A percentile compares a stretch with the other conserved stretches of the same genome.
Conservation (phyloP, 1,140 invertebrate species). For the Diorhabda elongata region DNA sequence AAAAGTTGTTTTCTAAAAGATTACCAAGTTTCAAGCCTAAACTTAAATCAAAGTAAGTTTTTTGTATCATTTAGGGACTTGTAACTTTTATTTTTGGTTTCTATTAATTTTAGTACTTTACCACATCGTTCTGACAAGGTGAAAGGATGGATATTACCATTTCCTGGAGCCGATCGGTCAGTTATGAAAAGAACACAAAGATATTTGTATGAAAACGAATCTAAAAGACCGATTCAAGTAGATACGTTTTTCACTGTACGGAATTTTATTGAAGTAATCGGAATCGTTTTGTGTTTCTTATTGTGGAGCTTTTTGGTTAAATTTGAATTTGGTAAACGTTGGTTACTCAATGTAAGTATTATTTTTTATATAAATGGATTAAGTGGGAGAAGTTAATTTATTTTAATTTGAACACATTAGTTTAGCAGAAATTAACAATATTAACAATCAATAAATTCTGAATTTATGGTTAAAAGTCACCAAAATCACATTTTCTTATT, state of each 20-base stretch:
- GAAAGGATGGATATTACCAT: neutral
- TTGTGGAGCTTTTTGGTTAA: neutral
- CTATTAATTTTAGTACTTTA: neutral
- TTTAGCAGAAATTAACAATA: too few species aligned
- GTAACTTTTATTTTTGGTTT: neutral
- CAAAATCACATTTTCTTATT: too few species aligned
- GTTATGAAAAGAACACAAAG: slow-evolving; percentile 5
- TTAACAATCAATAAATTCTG: too few species aligned
- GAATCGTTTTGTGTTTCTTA: neutral
- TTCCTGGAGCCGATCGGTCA: slow-evolving; percentile 3
- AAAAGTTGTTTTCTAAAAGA: slow-evolving; percentile 60
- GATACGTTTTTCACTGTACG: neutral
- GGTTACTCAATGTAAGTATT: slow-evolving; percentile 38
- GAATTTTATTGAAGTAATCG: neutral
- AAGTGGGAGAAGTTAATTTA: too few species aligned
- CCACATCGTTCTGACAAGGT: neutral
- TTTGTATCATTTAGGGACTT: neutral
- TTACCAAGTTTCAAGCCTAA: slow-evolving; percentile 61
- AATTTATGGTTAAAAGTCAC: too few species aligned
- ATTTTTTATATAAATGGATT: slow-evolving; percentile 24
- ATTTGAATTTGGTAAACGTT: neutral
- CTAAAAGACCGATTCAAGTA: slow-evolving; percentile 6
- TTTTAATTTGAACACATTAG: too few species aligned
- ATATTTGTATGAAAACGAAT: slow-evolving; percentile 6
- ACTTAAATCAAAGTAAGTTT: slow-evolving; percentile 48